These are phyloP conservation scores for Ichneumoninae sp. DNA, from an alignment of 2,888 invertebrate species.

Conservation along the genomic window DNA sequence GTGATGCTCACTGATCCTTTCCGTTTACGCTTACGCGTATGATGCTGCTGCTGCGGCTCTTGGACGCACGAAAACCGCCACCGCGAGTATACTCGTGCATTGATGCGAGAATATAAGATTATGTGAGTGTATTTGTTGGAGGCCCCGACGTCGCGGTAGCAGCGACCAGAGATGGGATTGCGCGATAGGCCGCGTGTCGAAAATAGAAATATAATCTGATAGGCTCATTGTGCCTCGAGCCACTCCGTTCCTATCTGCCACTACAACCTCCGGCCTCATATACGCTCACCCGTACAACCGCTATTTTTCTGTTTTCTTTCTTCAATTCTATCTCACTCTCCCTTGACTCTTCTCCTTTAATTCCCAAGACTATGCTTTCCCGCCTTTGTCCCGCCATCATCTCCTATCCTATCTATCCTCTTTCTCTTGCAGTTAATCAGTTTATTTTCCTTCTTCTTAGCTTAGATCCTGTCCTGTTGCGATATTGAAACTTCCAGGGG, in stretches of 20 bases:
- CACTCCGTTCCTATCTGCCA: conserved; percentile 80
- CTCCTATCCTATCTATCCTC: conserved; percentile 61
- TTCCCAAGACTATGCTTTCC: conserved; percentile 46
- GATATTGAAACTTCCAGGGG: conserved; percentile 4
- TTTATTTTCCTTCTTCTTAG: conserved; percentile 40
- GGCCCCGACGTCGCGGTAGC: conserved; percentile 76
- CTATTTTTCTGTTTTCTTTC: conserved; percentile 60
- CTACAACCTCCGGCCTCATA: conserved; percentile 72
- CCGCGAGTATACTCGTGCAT: conserved; percentile 17
- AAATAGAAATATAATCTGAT: conserved; percentile 85
- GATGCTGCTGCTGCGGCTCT: conserved; percentile 36
- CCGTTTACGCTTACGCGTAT: conserved; percentile 53
- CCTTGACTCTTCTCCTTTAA: conserved; percentile 40
- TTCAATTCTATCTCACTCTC: conserved; percentile 41
- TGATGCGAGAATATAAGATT: conserved; percentile 54
- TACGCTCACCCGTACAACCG: conserved; percentile 40
- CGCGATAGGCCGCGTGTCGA: conserved; percentile 83
- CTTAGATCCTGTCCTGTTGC: conserved; percentile 36
- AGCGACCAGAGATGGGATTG: conserved; percentile 80
- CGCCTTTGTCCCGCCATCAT: conserved; percentile 45
- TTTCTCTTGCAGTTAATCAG: conserved; percentile 63
- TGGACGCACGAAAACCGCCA: conserved; percentile 4
- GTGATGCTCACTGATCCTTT: conserved; percentile 60
- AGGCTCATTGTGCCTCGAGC: conserved; percentile 84
- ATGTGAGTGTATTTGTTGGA: conserved; percentile 53